Base-by-base conservation (phyloP, 2,888 invertebrate species). In the Frankliniella intonsa region DNA sequence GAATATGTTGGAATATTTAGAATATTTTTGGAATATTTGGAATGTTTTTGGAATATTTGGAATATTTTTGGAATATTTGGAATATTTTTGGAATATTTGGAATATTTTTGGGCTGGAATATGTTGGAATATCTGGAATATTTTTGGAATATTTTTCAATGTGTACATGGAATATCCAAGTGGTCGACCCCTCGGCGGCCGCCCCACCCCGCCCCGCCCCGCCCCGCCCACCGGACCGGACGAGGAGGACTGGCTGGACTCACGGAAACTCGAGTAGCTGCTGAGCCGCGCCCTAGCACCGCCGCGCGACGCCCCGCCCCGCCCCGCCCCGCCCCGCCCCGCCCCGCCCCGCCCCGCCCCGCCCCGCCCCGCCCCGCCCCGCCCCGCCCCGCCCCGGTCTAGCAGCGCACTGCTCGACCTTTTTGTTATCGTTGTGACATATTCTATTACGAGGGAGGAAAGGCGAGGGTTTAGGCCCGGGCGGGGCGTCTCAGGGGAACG, bases 401-500 rank as follows among this genome's bases (percentile, higher is more conserved):
- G 82, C 65, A 81, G 80, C 82, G 55, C 83, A 80, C 51, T 81
- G 69, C 62, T 62, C 62, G 49, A 50, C 14, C 82, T 65, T 81
- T 50, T 80, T 80, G 82, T 83, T 82, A 81, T 82, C 83, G 82
- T 82, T 50, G 76, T 55, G 50, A 51, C 82, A 81, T 82, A 76
- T 76, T 76, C 69, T 76, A 76, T 76, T 76, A 76, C 69, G 69
- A 9, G 69, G 69, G 22, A 62, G 80, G 82, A 81, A 38, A 81
- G 50, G 82, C 82, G 83, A 82, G 82, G 81, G 81, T 83, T 82
- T 81, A 83, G 82, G 80, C 80, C 81, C 81, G 62, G 82, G 81
- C 76, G n/a, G 51, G 25, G 69, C 1, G 81, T 81, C 62, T 69
- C 25, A 17, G 22, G 80, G n/a, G 50, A 83, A 83, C 83, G 82